Conservation (phyloP, 2,797 vertebrate genomes). For the Halcyon badia region DNA sequence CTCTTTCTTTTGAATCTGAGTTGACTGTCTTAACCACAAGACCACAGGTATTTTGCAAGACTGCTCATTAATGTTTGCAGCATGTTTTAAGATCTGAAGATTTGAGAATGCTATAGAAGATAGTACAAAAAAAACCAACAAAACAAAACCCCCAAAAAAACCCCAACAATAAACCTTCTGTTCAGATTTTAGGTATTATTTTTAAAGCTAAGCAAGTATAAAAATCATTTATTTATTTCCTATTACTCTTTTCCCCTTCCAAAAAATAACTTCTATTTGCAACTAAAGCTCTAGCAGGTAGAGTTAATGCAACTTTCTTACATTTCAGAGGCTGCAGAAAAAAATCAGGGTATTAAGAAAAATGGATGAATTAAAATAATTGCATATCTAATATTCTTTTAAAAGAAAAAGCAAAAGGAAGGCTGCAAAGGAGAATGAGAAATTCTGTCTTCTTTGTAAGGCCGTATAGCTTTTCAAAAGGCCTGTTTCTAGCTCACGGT, state of each 20-base stretch:
- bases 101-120: background rate
- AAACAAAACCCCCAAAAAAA: too few relatives aligned
- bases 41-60: constrained; percentile 61
- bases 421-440: background rate
- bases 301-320: background rate
- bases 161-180: background rate
- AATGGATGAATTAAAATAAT: background rate
- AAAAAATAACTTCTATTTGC: background rate
- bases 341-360: background rate
- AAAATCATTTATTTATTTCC: background rate
- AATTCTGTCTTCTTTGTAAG: background rate
- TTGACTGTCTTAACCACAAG: constrained; percentile 43
- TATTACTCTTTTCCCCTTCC: background rate
- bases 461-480: background rate
- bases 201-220: background rate
- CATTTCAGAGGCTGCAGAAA: background rate
- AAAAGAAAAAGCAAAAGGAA: background rate
- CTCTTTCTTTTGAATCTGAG: constrained; percentile 13
- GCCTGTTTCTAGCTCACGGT: background rate
- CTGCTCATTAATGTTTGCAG: constrained; percentile 30
- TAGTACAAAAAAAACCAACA: background rate
- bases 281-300: background rate
- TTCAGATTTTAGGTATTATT: background rate
- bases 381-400: background rate
- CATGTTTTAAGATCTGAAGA: background rate